Percentiles rank a stretch among this genome's conserved stretches.
phyloP scores from a whole-genome alignment of 2,113 vertebrate species.

The Anguilla japonica region DNA sequence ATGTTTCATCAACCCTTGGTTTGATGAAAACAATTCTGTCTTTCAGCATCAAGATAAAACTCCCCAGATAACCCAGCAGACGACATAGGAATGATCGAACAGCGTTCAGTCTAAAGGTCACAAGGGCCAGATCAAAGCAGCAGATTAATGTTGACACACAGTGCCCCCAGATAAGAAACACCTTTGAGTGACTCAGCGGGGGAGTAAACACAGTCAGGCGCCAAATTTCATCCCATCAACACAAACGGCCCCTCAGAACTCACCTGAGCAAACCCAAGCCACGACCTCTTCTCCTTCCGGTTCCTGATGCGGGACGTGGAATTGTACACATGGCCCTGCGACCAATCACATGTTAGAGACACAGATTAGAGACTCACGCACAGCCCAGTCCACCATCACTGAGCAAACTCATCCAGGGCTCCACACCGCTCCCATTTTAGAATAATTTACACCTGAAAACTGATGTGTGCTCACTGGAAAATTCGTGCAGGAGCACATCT shows the following conservation, averaged over 20 bases:
- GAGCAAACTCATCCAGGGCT: background rate
- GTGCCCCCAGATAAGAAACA: background rate
- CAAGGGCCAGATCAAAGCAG: background rate
- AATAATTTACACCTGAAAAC: no score
- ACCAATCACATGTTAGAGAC: slow-evolving; percentile 40
- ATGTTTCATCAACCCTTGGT: background rate
- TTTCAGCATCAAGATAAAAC: background rate
- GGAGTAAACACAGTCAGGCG: background rate
- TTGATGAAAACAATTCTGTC: background rate
- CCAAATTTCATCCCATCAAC: background rate
- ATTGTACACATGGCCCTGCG: slow-evolving; percentile 97
- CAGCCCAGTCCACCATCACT: background rate
- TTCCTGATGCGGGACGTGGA: slow-evolving; percentile 97
- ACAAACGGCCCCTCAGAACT: background rate
- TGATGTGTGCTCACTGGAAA: no score
- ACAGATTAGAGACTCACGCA: background rate
- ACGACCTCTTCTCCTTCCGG: slow-evolving; percentile 93
- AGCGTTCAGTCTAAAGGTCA: background rate
- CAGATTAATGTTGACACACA: background rate
- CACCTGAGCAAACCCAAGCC: slow-evolving; percentile 99
- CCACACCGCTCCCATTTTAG: no score
- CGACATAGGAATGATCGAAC: background rate
- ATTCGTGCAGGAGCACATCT: no score
- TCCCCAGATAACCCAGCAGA: background rate
- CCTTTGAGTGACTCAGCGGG: background rate